Percentiles rank a stretch among this genome's conserved stretches.
Evolutionary conservation across 2,113 vertebrate species (phyloP).

Genomic region (Capreolus pygargus): DNA sequence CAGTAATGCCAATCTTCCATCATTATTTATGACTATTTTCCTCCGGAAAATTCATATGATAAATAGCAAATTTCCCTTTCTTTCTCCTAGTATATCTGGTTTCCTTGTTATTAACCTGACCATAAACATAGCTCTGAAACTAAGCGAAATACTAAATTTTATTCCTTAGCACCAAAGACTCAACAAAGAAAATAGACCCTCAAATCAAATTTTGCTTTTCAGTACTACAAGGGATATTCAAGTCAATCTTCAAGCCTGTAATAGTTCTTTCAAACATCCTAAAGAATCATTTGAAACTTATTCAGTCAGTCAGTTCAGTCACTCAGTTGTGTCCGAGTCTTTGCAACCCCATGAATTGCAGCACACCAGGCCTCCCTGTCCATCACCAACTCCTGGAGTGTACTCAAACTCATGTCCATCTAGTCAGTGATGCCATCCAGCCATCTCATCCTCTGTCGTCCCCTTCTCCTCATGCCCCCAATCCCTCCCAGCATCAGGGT

Average conservation of each 20-base stretch:
- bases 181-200: constrained; percentile 7
- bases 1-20: background rate
- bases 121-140: constrained; percentile 21
- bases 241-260: background rate
- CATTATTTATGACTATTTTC: background rate
- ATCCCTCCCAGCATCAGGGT: too few relatives aligned
- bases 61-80: background rate
- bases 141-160: background rate
- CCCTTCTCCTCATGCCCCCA: too few relatives aligned
- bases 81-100: background rate
- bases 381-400: too few relatives aligned
- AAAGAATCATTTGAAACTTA: background rate
- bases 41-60: constrained; percentile 13
- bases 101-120: constrained; percentile 42
- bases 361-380: too few relatives aligned
- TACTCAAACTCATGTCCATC: too few relatives aligned
- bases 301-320: background rate
- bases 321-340: too few relatives aligned
- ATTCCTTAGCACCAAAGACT: constrained; percentile 36
- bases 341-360: too few relatives aligned
- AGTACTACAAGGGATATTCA: background rate
- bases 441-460: too few relatives aligned
- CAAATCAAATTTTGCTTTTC: constrained; percentile 41
- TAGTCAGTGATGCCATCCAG: too few relatives aligned
- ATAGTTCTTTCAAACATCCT: background rate